Evolutionary conservation across 1,140 invertebrate genomes (phyloP), one percentile per base, ranked within the genome.

Genomic region (Chironomus tepperi): DNA sequence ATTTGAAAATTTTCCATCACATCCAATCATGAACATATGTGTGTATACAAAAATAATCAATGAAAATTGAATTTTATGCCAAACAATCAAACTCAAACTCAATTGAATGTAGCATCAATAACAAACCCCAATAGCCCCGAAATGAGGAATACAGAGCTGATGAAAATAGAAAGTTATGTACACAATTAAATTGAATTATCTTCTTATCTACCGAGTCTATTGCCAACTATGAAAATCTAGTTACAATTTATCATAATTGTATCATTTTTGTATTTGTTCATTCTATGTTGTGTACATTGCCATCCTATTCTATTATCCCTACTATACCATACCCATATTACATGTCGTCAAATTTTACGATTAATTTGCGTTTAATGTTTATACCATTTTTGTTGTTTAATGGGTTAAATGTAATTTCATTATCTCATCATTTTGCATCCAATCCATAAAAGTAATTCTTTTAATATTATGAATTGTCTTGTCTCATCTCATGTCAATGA

Each of bases 141-240:
- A 57, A 57, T 57, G 10, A 57, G 47, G 43, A 7, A 47, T 34
- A 34, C 24, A 34, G 24, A 34, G 24, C 24, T 34, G 24, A 34
- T 47, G 43, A 47, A 47, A 47, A 47, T 47, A 47, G 43, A 57
- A 57, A 57, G 47, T 57, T 57, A 57, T 70, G 65, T 6, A 70
- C 65, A 70, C 65, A 70, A 19, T 70, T 70, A 70, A 70, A 70
- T 70, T 70, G 65, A 70, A 70, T 70, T 70, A 70, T 70, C 65
- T 70, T 18, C 65, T 5, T 57, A n/a, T 12, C 24, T 34, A 34
- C 24, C 24, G 24, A 18, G 65, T 9, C 65, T 70, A 70, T 70
- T 70, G 65, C n/a, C 65, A 21, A 70, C 65, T 19, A 70, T 9
- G 18, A 9, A 8, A 7, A 18, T 15, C n/a, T 70, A 18, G 65